Conservation (phyloP, 2,888 invertebrate species). For the Endomychus coccineus region DNA sequence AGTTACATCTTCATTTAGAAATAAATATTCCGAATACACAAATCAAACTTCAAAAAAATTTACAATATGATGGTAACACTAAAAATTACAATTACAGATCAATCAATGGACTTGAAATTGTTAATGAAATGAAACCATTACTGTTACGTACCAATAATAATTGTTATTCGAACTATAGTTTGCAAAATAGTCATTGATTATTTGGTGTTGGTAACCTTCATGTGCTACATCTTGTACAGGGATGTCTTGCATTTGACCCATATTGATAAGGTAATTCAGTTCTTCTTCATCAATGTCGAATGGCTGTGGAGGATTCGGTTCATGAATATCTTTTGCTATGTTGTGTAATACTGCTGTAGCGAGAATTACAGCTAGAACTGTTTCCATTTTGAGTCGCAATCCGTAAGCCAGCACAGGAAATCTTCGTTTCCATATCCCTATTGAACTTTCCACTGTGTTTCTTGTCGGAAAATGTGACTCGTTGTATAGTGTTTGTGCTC, state of each 20-base stretch:
- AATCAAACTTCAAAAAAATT: too few relatives aligned
- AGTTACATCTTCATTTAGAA: too few relatives aligned
- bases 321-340: constrained; percentile 16
- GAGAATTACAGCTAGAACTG: constrained; percentile 17
- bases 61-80: too few relatives aligned
- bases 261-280: constrained; percentile 10
- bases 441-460: constrained; percentile 18
- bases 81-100: too few relatives aligned
- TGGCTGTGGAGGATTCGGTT: constrained; percentile 13
- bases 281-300: constrained; percentile 12
- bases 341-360: constrained; percentile 24
- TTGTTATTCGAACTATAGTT: too few relatives aligned
- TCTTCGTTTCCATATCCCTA: constrained; percentile 22
- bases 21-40: too few relatives aligned
- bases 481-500: constrained; percentile 22
- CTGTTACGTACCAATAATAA: too few relatives aligned
- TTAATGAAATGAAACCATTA: too few relatives aligned
- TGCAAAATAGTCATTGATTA: too few relatives aligned
- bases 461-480: constrained; percentile 22
- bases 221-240: constrained; percentile 2
- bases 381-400: constrained; percentile 15
- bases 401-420: constrained; percentile 22
- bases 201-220: not conserved
- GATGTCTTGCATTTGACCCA: constrained; percentile 9
- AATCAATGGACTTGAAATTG: too few relatives aligned